Conservation (phyloP, 2,888 invertebrate genomes). For the Holacanthella duospinosa region DNA sequence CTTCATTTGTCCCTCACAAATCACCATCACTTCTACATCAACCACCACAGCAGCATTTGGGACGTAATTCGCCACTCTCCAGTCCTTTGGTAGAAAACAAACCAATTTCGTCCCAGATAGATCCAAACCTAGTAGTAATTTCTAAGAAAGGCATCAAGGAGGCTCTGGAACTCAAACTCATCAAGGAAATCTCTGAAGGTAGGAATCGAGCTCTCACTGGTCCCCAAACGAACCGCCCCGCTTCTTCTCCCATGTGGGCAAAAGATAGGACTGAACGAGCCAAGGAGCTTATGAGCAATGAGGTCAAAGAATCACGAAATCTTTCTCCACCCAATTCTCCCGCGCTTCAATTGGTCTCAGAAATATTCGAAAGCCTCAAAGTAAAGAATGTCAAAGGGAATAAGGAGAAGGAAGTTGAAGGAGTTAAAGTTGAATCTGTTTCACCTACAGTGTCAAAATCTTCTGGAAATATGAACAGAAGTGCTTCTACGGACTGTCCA, state of each 20-base stretch:
- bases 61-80: constrained; percentile 18
- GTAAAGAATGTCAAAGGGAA: constrained; percentile 48
- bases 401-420: constrained; percentile 1
- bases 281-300: background rate
- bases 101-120: constrained; percentile 20
- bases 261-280: background rate
- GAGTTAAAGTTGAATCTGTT: background rate
- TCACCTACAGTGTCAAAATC: background rate
- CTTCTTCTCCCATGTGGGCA: background rate
- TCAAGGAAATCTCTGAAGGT: constrained; percentile 61
- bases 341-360: constrained; percentile 67
- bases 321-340: constrained; percentile 53
- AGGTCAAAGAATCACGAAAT: constrained; percentile 13
- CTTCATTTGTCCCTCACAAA: constrained; percentile 10
- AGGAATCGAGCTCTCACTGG: constrained; percentile 41
- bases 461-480: background rate
- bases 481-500: constrained; percentile 5
- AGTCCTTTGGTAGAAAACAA: constrained; percentile 35
- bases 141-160: constrained; percentile 53
- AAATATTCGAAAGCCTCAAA: constrained; percentile 72
- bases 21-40: constrained; percentile 13
- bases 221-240: constrained; percentile 37
- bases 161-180: constrained; percentile 66
- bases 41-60: constrained; percentile 24
- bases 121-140: constrained; percentile 12